phyloP scores from a whole-genome alignment of 2,797 vertebrate species.

The Epinephelus malabaricus region DNA sequence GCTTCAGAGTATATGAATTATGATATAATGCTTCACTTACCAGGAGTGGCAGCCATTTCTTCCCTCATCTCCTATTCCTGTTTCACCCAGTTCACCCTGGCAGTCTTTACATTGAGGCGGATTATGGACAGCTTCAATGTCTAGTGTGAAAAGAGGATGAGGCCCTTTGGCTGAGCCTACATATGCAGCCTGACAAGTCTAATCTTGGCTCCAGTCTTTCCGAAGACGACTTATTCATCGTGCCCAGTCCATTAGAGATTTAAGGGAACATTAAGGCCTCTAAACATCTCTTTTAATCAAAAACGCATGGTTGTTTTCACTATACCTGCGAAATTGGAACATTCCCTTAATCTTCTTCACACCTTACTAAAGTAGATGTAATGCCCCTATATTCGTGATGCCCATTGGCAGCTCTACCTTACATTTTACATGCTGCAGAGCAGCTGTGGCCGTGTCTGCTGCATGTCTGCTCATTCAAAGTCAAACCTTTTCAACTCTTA shows the following conservation, averaged over 20 bases:
- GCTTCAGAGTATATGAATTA: constrained; percentile 40
- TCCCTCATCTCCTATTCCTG: constrained; percentile 43
- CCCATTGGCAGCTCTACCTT: too few species aligned
- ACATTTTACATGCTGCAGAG: too few species aligned
- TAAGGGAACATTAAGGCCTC: constrained; percentile 41
- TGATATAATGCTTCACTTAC: constrained; percentile 34
- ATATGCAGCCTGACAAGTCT: constrained; percentile 58
- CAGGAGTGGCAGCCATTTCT: constrained; percentile 37
- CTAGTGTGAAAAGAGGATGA: constrained; percentile 58
- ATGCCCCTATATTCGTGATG: too few species aligned
- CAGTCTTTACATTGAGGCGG: constrained; percentile 25
- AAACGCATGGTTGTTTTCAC: too few species aligned
- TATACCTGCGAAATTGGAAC: too few species aligned
- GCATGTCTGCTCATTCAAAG: too few species aligned
- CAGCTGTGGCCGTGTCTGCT: too few species aligned
- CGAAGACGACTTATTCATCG: constrained; percentile 52
- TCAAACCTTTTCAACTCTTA: too few species aligned
- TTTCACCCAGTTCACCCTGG: constrained; percentile 40
- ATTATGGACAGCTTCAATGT: constrained; percentile 49
- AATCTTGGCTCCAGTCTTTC: constrained; percentile 53
- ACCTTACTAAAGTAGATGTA: too few species aligned
- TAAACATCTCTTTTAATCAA: constrained; percentile 42
- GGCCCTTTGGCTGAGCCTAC: constrained; percentile 55
- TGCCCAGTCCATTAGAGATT: constrained; percentile 44
- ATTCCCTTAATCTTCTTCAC: too few species aligned